Percentiles rank a stretch among this genome's conserved stretches.
Conservation (phyloP, 1,140 invertebrate genomes). For the Hormaphis cornu region DNA sequence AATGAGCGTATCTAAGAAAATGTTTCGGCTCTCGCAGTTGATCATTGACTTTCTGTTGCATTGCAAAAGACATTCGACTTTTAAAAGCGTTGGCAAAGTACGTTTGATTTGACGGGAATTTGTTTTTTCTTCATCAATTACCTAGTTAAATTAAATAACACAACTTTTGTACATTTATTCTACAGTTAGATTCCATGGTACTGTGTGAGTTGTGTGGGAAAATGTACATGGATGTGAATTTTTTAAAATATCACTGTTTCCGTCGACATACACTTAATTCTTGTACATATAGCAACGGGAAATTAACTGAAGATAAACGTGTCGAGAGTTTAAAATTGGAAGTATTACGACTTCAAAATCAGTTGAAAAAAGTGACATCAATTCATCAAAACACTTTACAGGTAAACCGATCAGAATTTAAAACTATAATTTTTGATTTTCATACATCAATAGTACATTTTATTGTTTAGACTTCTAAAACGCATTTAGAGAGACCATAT, state of each 20-base stretch:
- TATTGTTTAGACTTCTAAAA: neutral
- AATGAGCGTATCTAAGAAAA: slow-evolving; percentile 10
- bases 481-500: neutral
- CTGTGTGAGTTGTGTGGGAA: slow-evolving; percentile 9
- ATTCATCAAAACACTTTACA: neutral
- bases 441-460: neutral
- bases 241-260: slow-evolving; percentile 1
- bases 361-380: neutral
- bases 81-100: neutral
- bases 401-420: neutral
- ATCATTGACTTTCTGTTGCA: slow-evolving; percentile 15
- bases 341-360: neutral
- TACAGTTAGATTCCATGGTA: neutral
- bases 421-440: neutral
- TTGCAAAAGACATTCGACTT: neutral
- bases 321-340: neutral
- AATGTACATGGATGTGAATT: neutral
- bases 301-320: neutral
- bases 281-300: neutral
- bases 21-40: slow-evolving; percentile 4
- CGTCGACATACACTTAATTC: neutral
- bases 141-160: too few species aligned
- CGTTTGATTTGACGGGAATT: too few species aligned
- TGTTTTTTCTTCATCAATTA: too few species aligned
- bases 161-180: too few species aligned